Base-by-base conservation (phyloP, 2,888 invertebrate genomes). In the Coremacera marginata region DNA sequence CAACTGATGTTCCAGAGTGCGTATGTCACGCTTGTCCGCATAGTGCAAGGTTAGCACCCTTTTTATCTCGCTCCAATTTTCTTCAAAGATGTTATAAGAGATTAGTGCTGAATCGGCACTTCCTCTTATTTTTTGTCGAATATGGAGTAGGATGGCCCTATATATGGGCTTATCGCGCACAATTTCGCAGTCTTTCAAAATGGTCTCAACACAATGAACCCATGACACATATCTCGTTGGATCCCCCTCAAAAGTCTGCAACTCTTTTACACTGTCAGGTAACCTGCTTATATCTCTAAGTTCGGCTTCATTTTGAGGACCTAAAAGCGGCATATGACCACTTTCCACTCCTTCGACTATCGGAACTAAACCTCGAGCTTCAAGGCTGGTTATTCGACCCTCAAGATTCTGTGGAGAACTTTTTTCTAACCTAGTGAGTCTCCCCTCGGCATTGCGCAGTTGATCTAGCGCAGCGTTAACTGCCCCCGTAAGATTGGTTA, bases 11-110 rank as follows among this genome's bases (percentile, higher is more conserved):
- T 82, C 77, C 2, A 81, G 51, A 0, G 80, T 81, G 11, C 79
- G 70, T 0, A 81, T 44, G 55, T 82, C 83, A 25, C 80, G 67
- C 44, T 82, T 83, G 31, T 80, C 80, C 0, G 80, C 81, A 44
- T 81, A 34, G 70, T 25, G 8, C 7, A 37, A 8, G 7, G 37
- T 37, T 37, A 37, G 7, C 37, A 37, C 37, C 8, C 37, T 37
- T 8, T 81, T 82, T 0, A 81, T 80, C 4, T 79, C 63, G 0
- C 11, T 3, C 80, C 80, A 81, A 44, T 80, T 71, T 5, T 11
- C 52, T 25, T 80, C 68, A 37, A 78, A 76, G 1, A 78, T 70
- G 16, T 80, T 79, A 19, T 79, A 78, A 0, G 76, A 77, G 0
- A 80, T 57, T 11, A 80, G 81, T 78, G 3, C 31, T 5, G 79